Base-by-base conservation (phyloP, 2,113 vertebrate species). In the Perca flavescens region DNA sequence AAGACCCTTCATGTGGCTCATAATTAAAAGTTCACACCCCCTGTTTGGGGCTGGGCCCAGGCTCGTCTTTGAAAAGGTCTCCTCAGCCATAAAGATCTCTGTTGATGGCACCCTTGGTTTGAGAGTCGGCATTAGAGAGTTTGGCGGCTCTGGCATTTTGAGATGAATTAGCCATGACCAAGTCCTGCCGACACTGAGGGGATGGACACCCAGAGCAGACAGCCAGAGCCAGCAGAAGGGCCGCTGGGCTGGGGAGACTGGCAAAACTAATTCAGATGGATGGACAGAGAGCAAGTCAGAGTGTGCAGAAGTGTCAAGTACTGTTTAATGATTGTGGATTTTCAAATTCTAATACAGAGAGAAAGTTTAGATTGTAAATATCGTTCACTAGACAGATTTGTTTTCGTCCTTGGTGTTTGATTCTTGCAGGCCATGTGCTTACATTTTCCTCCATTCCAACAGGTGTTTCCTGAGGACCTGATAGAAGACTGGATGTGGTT, bases 121-220 rank as follows among this genome's bases (percentile, higher is more conserved):
- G 40, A 87, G 76, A 73, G 68, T 10, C 31, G 43, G 76, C 87
- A 58, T 89, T 81, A 84, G 60, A 83, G 72, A 86, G 83, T 82
- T 74, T 74, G 85, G 49, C 75, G 47, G 78, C 79, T 82, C 70
- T 19, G 77, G 80, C 69, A 86, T 80, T 88, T 91, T 91, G 83
- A 93, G 70, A 71, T 73, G 83, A 83, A 91, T 90, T 89, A 89
- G 84, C 86, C 85, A 19, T 90, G 93, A 88, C 86, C 17, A 75
- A 84, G 78, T 79, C 84, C 78, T 12, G 80, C 88, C 90, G 90
- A 93, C 85, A 90, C 28, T 0, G 78, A 87, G 60, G 82, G 84
- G 66, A 54, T 40, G 61, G 87, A 76, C 75, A 77, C 47, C 50
- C 76, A 56, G 70, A 79, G 62, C 64, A 86, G 82, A 66, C 70